Base-by-base conservation (phyloP, 2,888 invertebrate genomes). In the Harpagoxenus sublaevis region DNA sequence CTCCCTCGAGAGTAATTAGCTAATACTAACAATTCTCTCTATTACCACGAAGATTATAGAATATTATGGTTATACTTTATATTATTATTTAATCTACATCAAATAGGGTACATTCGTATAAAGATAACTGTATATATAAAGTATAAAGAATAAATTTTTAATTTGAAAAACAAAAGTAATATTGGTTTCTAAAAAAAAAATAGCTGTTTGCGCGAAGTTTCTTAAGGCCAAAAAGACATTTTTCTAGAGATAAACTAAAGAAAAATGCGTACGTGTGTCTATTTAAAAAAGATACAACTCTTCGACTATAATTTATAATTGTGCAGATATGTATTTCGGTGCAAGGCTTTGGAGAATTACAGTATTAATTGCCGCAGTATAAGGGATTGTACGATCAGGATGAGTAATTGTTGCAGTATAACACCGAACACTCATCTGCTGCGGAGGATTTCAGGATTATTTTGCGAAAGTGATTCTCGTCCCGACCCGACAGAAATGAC, bases 401-500 rank as follows among this genome's bases (percentile, higher is more conserved):
- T 68, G 66, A 68, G 31, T 45, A 45, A 74, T 62, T 62, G 45
- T 62, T 62, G 45, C 18, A 74, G 31, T 45, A 65, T 68, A 68
- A 68, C 23, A 28, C 3, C 45, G 4, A 48, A 51, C 51, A 31
- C 39, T 51, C 51, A 48, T 75, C 60, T 15, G 45, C 62, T 31
- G 35, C 48, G 18, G 5, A 48, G 65, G 39, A 73, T 60, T 60
- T 62, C 73, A 48, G 60, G 60, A 81, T 73, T 81, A 81, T 62
- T 81, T 73, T n/a, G 57, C n/a, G 39, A 81, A 73, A 60, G 60
- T 62, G 60, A 73, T 66, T 62, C 62, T 39, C 60, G 55, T 55
- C 84, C 82, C 78, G 82, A 88, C 51, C 60, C 71, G 86, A 48
- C 63, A 74, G 84, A 65, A 79, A 78, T 23, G 63, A 51, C 42